Percentiles rank a stretch among this genome's conserved stretches.
These are phyloP conservation scores for Paratrypauchen microcephalus DNA, from an alignment of 2,797 vertebrate species.

Conservation along the genomic window DNA sequence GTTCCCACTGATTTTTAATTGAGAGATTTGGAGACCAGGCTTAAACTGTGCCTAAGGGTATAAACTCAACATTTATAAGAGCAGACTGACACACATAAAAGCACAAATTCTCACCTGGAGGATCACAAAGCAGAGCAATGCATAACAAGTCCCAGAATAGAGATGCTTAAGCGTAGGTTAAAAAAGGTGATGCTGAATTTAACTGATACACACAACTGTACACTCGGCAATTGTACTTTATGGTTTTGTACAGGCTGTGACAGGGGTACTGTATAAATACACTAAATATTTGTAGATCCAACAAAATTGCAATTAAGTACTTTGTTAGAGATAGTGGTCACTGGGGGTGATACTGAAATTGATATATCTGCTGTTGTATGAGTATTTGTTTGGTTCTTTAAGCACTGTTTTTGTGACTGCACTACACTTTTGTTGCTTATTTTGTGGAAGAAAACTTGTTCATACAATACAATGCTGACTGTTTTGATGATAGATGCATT, in stretches of 20 bases:
- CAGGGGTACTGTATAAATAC: constrained; percentile 40
- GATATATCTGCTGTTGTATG: too few relatives aligned
- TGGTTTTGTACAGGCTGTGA: constrained; percentile 24
- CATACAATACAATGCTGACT: too few relatives aligned
- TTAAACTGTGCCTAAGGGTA: constrained; percentile 35
- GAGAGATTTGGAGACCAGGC: constrained; percentile 28
- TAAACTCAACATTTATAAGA: constrained; percentile 24
- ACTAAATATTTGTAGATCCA: constrained; percentile 54
- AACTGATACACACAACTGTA: background rate
- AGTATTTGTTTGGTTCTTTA: too few relatives aligned
- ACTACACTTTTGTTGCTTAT: too few relatives aligned
- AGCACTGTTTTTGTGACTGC: too few relatives aligned
- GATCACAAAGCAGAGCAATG: constrained; percentile 21
- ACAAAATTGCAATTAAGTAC: constrained; percentile 26
- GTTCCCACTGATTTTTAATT: constrained; percentile 29
- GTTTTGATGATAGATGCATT: too few relatives aligned
- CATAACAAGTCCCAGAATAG: constrained; percentile 25
- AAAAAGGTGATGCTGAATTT: constrained; percentile 20
- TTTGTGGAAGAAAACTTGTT: too few relatives aligned
- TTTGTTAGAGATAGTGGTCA: too few relatives aligned
- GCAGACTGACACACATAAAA: constrained; percentile 14
- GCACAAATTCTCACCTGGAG: constrained; percentile 11
- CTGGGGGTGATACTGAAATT: too few relatives aligned
- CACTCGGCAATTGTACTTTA: constrained; percentile 9
- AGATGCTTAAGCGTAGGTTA: constrained; percentile 18